Evolutionary conservation across 2,113 vertebrate genomes (phyloP).

Genomic region (Bucco capensis): DNA sequence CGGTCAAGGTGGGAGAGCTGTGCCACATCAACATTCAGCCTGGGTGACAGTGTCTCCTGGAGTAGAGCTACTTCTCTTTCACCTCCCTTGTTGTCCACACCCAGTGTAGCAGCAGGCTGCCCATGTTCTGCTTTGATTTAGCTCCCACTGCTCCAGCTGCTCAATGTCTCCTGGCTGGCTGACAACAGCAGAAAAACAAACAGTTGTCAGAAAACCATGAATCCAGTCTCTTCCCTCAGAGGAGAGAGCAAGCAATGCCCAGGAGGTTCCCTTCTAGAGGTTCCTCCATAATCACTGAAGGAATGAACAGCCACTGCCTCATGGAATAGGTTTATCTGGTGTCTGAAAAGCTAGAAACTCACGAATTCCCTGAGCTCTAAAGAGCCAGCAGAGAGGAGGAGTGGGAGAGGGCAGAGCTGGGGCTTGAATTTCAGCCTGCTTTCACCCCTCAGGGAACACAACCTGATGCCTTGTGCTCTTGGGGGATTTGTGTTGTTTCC

Average conservation of each 20-base stretch:
- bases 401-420: slow-evolving; percentile 11
- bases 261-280: not conserved
- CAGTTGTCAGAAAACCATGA: slow-evolving; percentile 24
- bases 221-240: not conserved
- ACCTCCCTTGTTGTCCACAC: not conserved
- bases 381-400: slow-evolving; percentile 23
- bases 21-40: not conserved
- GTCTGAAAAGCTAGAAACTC: slow-evolving; percentile 15
- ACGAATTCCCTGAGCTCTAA: slow-evolving; percentile 40
- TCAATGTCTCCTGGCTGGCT: slow-evolving; percentile 43
- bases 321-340: not conserved
- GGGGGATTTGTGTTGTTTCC: not conserved
- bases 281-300: not conserved
- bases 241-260: not conserved
- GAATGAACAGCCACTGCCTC: not conserved
- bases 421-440: slow-evolving; percentile 53
- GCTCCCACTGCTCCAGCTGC: slow-evolving; percentile 25
- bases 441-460: slow-evolving; percentile 22
- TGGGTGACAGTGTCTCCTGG: not conserved
- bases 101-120: not conserved
- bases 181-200: slow-evolving; percentile 32
- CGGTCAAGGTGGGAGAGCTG: too few relatives aligned
- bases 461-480: not conserved
- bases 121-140: slow-evolving; percentile 46
- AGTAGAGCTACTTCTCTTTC: not conserved